Percentiles rank a stretch among this genome's conserved stretches.
Conservation (phyloP, 2,113 vertebrate species). For the human (Homo sapiens) region GRCh38 chr13:62657001-62657500, state of each 20-base stretch:
- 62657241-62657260: not conserved
- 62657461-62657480: not conserved
- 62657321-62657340: accelerated
- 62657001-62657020: not conserved
- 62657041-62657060: not conserved
- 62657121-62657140: not conserved
- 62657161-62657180: accelerated
- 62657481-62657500: not conserved
- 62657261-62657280: not conserved
- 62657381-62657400: no score
- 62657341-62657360: no score
- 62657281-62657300: not conserved
- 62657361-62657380: not conserved
- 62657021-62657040: not conserved
- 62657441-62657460: not conserved
- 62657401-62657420: not conserved
- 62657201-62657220: no score
- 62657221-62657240: not conserved
- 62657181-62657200: not conserved
- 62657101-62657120: not conserved
- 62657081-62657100: not conserved
- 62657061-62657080: not conserved
- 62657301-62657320: not conserved
- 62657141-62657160: not conserved
- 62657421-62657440: not conserved